These are phyloP conservation scores for Gyps fulvus DNA, from an alignment of 2,113 vertebrate genomes.

Conservation along the genomic window DNA sequence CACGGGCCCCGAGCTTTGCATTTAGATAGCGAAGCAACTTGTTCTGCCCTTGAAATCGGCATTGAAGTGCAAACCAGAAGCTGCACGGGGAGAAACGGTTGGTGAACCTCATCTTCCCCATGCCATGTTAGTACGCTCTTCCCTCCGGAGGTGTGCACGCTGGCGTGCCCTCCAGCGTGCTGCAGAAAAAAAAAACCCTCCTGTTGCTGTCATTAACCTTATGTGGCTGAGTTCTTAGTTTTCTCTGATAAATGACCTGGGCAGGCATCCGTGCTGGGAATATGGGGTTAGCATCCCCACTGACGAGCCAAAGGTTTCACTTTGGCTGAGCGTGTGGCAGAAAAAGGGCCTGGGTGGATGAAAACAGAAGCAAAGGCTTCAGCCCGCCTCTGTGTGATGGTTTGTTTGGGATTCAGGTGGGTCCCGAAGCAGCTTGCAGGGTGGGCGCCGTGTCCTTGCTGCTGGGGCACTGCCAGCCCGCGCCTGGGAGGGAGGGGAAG, in stretches of 20 bases:
- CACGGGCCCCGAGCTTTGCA: background rate
- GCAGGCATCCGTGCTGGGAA: background rate
- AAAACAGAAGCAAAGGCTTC: background rate
- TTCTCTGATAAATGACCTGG: background rate
- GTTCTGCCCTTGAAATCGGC: background rate
- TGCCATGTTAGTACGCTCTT: background rate
- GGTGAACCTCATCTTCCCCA: background rate
- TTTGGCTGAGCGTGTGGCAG: accelerated
- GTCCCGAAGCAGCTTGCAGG: background rate
- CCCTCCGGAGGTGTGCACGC: background rate
- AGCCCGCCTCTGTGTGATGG: background rate
- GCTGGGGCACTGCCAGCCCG: accelerated
- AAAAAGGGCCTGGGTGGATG: background rate
- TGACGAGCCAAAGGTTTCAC: background rate
- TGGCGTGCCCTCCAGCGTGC: background rate
- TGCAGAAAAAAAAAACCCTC: background rate
- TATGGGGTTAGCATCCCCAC: accelerated
- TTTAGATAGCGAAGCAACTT: background rate
- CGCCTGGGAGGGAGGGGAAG: background rate
- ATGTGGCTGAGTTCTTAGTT: background rate
- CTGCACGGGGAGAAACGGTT: background rate
- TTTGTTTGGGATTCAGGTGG: background rate
- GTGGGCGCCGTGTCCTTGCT: background rate
- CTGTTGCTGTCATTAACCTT: background rate
- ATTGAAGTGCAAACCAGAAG: background rate